Evolutionary conservation across 2,797 vertebrate species (phyloP).

Genomic region (Spheniscus humboldti): DNA sequence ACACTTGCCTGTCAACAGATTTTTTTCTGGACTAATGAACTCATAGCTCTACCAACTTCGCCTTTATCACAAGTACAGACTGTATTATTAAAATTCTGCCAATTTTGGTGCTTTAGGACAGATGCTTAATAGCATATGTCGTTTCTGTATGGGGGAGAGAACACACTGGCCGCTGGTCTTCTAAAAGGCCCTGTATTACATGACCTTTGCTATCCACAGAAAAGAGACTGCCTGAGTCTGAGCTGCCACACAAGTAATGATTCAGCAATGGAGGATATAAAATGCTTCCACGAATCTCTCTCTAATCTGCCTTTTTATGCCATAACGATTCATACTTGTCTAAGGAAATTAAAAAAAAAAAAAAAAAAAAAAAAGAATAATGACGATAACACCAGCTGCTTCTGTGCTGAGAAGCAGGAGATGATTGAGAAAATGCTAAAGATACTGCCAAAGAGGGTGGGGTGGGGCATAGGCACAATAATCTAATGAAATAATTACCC

Average conservation of each 20-base stretch:
- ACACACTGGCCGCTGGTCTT: neutral
- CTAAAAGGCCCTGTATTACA: neutral
- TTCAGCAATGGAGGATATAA: neutral
- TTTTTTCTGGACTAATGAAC: neutral
- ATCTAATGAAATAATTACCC: constrained; percentile 42
- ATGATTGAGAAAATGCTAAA: constrained; percentile 1
- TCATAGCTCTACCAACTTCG: neutral
- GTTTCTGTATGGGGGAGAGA: neutral
- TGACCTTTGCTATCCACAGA: neutral
- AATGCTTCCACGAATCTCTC: neutral
- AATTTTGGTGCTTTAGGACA: neutral
- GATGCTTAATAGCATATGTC: neutral
- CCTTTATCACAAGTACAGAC: neutral
- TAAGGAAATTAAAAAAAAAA: neutral
- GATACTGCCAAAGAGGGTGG: neutral
- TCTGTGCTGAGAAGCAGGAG: neutral
- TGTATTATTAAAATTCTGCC: neutral
- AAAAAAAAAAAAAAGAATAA: neutral
- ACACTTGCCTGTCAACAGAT: neutral
- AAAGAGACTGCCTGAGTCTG: neutral
- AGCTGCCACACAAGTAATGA: neutral
- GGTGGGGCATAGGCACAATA: neutral
- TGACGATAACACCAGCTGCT: neutral
- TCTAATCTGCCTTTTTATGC: neutral
- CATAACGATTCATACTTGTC: neutral